These are phyloP conservation scores for Aspiorhynchus laticeps DNA, from an alignment of 2,113 vertebrate species.

Conservation along the genomic window DNA sequence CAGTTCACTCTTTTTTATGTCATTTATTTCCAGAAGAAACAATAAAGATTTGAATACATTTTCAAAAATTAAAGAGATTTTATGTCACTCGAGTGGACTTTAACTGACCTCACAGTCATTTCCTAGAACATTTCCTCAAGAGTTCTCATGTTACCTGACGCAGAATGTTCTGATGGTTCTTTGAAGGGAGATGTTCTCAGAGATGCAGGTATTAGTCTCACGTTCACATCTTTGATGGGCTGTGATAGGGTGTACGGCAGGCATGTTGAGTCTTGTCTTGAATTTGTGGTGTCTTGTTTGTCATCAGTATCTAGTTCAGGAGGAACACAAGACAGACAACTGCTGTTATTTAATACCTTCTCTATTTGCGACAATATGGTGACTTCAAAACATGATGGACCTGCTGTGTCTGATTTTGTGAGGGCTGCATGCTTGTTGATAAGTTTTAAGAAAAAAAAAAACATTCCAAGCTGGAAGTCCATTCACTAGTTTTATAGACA, in stretches of 20 bases:
- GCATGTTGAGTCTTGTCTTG: constrained; percentile 63
- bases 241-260: constrained; percentile 41
- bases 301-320: constrained; percentile 59
- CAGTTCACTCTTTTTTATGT: not conserved
- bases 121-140: not conserved
- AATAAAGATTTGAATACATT: too few species aligned
- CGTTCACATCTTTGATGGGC: constrained; percentile 50
- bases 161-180: constrained; percentile 35
- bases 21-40: not conserved
- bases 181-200: constrained; percentile 27
- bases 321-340: constrained; percentile 37
- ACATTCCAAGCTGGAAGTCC: not conserved
- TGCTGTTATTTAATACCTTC: not conserved
- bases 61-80: not conserved
- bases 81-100: not conserved
- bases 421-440: not conserved
- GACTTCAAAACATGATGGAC: not conserved
- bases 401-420: not conserved
- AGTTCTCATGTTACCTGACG: not conserved
- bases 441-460: not conserved
- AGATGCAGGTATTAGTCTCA: constrained; percentile 33
- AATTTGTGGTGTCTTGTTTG: constrained; percentile 58
- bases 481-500: not conserved
- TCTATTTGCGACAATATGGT: not conserved
- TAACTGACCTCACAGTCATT: not conserved